phyloP scores from a whole-genome alignment of 2,888 invertebrate genomes.

The Cistogaster globosa region DNA sequence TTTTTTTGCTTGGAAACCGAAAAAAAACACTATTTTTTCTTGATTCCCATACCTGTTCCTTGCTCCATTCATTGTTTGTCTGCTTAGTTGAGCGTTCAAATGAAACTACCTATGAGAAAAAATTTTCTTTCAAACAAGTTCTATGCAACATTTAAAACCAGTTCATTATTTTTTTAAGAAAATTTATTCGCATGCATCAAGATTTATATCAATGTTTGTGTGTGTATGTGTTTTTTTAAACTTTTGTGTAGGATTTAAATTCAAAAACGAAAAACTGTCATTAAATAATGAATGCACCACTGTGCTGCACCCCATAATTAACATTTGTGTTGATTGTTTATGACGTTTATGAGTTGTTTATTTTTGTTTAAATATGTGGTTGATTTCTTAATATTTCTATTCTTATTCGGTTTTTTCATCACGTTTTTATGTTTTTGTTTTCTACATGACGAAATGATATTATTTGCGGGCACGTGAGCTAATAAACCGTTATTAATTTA shows the following conservation, averaged over 20 bases:
- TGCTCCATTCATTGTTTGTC: constrained; percentile 33
- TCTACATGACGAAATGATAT: neutral
- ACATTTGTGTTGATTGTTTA: constrained; percentile 54
- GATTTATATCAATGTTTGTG: neutral
- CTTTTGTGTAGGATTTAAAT: constrained; percentile 44
- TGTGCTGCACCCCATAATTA: constrained; percentile 59
- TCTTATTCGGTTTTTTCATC: constrained; percentile 23
- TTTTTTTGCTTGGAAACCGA: constrained; percentile 12
- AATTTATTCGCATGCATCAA: constrained; percentile 36
- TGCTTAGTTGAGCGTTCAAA: constrained; percentile 11
- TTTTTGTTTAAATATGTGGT: neutral
- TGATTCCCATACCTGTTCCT: constrained; percentile 33
- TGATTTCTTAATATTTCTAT: neutral
- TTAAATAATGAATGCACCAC: constrained; percentile 39
- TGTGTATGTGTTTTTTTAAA: constrained; percentile 12
- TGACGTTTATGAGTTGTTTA: constrained; percentile 46
- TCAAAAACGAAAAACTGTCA: constrained; percentile 3
- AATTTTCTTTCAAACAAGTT: constrained; percentile 47
- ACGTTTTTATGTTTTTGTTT: constrained; percentile 46
- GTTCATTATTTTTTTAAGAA: constrained; percentile 30
- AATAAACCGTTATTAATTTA: constrained; percentile 64
- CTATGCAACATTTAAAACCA: constrained; percentile 52
- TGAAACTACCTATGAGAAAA: constrained; percentile 49
- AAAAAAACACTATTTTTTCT: neutral
- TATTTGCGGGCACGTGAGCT: constrained; percentile 63